phyloP scores from a whole-genome alignment of 2,797 vertebrate genomes.

The Leuciscus waleckii region DNA sequence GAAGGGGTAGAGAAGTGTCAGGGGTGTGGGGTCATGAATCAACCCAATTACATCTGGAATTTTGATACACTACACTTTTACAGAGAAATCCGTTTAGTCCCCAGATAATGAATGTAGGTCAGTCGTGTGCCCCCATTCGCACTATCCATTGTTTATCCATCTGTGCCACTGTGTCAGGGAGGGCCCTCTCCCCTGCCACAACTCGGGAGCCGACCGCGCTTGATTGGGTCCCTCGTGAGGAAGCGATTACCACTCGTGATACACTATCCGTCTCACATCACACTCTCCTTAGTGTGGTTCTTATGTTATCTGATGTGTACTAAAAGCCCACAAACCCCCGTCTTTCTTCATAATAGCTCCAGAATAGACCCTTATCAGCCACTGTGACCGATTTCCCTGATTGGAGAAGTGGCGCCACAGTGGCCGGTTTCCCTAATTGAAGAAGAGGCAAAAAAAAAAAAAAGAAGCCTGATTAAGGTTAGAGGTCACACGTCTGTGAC shows the following conservation, averaged over 20 bases:
- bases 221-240: slow-evolving; percentile 49
- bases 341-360: slow-evolving; percentile 47
- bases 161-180: slow-evolving; percentile 64
- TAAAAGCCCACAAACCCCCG: slow-evolving; percentile 56
- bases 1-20: slow-evolving; percentile 10
- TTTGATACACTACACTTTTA: slow-evolving; percentile 62
- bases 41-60: slow-evolving; percentile 65
- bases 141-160: slow-evolving; percentile 66
- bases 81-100: slow-evolving; percentile 55
- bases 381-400: slow-evolving; percentile 66
- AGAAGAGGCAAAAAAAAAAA: slow-evolving; percentile 59
- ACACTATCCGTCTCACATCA: slow-evolving; percentile 71
- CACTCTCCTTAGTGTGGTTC: slow-evolving; percentile 65
- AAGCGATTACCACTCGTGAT: slow-evolving; percentile 63
- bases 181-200: slow-evolving; percentile 50
- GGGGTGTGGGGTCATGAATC: slow-evolving; percentile 48
- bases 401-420: slow-evolving; percentile 55
- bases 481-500: slow-evolving; percentile 73
- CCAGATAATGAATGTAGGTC: slow-evolving; percentile 70
- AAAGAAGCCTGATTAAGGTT: slow-evolving; percentile 76
- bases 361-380: slow-evolving; percentile 65
- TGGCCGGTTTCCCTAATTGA: slow-evolving; percentile 64
- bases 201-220: background rate
- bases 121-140: slow-evolving; percentile 58
- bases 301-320: slow-evolving; percentile 69